Evolutionary conservation across 1,140 invertebrate genomes (phyloP), one percentile per base, ranked within the genome.

Genomic region (Zaprionus capensis): DNA sequence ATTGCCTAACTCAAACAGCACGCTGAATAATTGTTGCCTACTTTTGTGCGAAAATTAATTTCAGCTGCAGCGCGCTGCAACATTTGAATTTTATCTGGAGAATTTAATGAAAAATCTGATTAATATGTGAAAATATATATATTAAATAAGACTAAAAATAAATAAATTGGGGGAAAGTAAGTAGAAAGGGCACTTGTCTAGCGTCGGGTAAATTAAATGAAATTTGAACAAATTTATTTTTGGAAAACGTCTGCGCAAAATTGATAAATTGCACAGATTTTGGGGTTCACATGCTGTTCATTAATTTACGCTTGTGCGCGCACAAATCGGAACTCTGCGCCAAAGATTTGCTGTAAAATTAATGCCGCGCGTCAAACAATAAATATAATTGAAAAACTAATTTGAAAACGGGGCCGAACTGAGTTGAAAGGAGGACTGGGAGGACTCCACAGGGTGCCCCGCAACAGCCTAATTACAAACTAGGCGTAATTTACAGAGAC

Each of bases 351-450:
- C 38, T 55, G 22, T 22, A 28, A 64, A 66, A 76, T 76, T 36
- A 71, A 71, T 71, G 68, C 49, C 20, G 53, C 53, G 68, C 59
- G 51, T 65, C 46, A 63, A 74, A 90, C 84, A 81, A 81, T 90
- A 90, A 81, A 85, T 90, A 80, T 90, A 90, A 85, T 90, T 73
- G 75, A 70, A 84, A 90, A 81, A 79, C 78, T 88, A 81, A 90
- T 88, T 81, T 76, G 49, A 64, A 80, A 68, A 44, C 44, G 46
- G 9, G 20, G 17, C 41, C n/a, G 41, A n/a, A 17, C n/a, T 46
- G 41, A 5, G 41, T 17, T 49, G 46, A 22, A 12, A 22, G 2
- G n/a, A 17, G 71, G 36, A 46, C 56, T 5, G 24, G 53, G 41
- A 22, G 22, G 20, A 7, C 69, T 28, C 22, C 55, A 17, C 31